Evolutionary conservation across 2,113 vertebrate genomes (phyloP).

Genomic region (Lepisosteus oculatus): DNA sequence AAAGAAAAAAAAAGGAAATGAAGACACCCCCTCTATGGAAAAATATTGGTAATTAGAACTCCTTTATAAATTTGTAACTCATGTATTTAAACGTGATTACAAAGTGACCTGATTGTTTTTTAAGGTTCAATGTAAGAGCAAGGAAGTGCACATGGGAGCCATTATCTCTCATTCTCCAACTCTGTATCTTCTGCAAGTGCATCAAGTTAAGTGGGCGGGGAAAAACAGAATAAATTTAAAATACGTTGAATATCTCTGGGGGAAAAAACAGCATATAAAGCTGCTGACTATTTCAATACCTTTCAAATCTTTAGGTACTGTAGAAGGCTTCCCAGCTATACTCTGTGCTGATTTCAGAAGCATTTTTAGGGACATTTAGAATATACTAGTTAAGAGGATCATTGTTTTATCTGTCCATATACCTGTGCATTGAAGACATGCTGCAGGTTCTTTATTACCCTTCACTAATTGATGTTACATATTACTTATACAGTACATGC

Average conservation of each 20-base stretch:
- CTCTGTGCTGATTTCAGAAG: no score
- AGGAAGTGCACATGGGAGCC: background rate
- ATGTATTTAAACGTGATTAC: constrained; percentile 12
- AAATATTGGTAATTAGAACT: constrained; percentile 19
- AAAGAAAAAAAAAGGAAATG: constrained; percentile 14
- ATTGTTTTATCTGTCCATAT: no score
- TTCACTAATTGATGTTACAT: no score
- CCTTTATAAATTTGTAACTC: constrained; percentile 8
- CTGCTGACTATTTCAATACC: background rate
- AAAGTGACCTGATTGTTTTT: background rate
- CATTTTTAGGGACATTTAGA: no score
- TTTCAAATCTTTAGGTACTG: background rate
- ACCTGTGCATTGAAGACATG: no score
- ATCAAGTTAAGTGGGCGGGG: background rate
- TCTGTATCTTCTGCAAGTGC: background rate
- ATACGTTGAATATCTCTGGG: no score
- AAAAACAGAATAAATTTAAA: background rate
- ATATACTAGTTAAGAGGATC: no score
- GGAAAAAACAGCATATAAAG: background rate
- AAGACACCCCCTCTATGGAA: constrained; percentile 6
- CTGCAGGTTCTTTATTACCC: no score
- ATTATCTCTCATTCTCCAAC: background rate
- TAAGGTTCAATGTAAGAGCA: background rate
- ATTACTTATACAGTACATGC: no score
- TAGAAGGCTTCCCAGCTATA: no score